phyloP scores from a whole-genome alignment of 2,888 invertebrate species.

The Polyploca ridens region DNA sequence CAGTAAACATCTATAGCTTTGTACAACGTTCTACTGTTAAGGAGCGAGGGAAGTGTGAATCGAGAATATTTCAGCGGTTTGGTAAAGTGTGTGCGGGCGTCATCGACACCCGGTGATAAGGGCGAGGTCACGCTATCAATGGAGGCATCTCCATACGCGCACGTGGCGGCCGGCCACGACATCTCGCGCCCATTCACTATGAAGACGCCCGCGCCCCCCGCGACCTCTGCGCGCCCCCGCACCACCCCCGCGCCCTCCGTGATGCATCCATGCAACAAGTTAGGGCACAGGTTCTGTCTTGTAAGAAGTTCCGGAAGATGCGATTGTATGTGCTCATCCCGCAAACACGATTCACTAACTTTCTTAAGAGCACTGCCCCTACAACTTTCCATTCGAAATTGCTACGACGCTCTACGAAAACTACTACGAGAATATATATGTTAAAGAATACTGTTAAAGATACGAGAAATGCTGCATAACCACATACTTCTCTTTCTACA shows the following conservation, averaged over 20 bases:
- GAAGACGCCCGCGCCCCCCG: conserved; percentile 64
- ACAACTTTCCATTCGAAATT: not conserved
- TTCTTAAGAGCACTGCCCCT: not conserved
- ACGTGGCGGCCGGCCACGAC: conserved; percentile 79
- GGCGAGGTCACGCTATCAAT: conserved; percentile 82
- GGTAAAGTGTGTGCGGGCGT: conserved; percentile 49
- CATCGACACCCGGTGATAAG: conserved; percentile 73
- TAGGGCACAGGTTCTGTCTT: conserved; percentile 74
- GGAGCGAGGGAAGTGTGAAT: not conserved
- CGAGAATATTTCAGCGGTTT: conserved; percentile 26
- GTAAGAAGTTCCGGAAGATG: conserved; percentile 69
- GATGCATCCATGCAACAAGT: conserved; percentile 84
- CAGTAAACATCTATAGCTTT: not conserved
- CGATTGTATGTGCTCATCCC: conserved; percentile 42
- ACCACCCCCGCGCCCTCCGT: conserved; percentile 63
- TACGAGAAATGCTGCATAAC: not conserved
- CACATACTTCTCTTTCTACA: not conserved
- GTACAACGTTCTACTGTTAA: not conserved
- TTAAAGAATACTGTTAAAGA: not conserved
- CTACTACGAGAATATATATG: not conserved
- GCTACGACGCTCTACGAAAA: not conserved
- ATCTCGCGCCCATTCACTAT: conserved; percentile 84
- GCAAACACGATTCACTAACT: conserved; percentile 12
- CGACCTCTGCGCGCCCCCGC: conserved; percentile 44
- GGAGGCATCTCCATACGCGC: conserved; percentile 82